phyloP scores from a whole-genome alignment of 2,113 vertebrate genomes.

The Camelus dromedarius region DNA sequence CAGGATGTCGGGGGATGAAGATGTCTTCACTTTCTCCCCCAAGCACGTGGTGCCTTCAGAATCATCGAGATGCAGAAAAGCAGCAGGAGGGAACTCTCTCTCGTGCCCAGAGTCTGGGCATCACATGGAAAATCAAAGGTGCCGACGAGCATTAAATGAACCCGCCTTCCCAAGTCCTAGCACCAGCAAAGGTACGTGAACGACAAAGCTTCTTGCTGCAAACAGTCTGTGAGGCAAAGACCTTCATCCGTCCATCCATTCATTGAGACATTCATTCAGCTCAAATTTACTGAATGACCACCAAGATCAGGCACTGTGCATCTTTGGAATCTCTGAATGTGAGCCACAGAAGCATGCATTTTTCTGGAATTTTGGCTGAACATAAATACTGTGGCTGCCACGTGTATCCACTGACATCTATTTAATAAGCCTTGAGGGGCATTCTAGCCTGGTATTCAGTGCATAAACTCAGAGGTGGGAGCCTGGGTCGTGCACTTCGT shows the following conservation, averaged over 20 bases:
- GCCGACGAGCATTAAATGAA: neutral
- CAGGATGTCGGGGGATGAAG: neutral
- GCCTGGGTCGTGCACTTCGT: neutral
- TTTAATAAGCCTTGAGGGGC: neutral
- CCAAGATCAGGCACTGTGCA: neutral
- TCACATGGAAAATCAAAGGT: neutral
- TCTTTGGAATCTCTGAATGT: neutral
- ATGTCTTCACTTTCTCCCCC: neutral
- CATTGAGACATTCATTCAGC: neutral
- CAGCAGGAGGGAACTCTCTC: neutral
- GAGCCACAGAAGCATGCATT: neutral
- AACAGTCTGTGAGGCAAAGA: neutral
- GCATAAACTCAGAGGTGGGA: neutral
- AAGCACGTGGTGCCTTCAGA: neutral
- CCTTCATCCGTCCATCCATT: neutral
- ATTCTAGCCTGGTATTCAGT: neutral
- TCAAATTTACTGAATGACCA: neutral
- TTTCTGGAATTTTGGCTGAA: neutral
- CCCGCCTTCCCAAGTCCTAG: neutral
- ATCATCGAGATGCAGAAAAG: neutral
- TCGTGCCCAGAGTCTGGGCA: neutral
- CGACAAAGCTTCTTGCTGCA: neutral
- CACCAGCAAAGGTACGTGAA: neutral
- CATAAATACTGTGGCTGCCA: neutral
- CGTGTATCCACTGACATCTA: neutral